Conservation (phyloP, 2,113 vertebrate genomes). For the Amazona guildingii region DNA sequence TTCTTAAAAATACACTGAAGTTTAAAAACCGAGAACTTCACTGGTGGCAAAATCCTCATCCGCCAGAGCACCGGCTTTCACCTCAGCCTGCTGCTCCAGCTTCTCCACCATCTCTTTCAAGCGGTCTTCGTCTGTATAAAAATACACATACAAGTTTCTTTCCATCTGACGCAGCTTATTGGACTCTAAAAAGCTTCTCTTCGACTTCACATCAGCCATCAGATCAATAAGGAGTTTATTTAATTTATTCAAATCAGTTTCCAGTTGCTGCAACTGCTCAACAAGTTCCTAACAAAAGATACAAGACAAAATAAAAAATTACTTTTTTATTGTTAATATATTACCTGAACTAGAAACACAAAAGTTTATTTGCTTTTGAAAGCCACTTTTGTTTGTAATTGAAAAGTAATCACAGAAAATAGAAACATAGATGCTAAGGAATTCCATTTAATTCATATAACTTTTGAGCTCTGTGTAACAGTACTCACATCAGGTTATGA, state of each 20-base stretch:
- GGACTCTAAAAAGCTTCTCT: conserved; percentile 81
- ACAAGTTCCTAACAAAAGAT: conserved; percentile 79
- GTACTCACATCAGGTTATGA: background rate
- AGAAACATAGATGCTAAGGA: background rate
- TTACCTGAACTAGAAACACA: background rate
- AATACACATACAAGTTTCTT: conserved; percentile 88
- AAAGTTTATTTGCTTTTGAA: background rate
- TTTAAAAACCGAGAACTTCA: background rate
- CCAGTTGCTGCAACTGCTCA: conserved; percentile 75
- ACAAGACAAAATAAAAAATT: background rate
- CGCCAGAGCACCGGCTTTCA: conserved; percentile 47
- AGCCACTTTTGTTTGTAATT: background rate
- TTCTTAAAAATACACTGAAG: background rate
- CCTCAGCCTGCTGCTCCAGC: conserved; percentile 75
- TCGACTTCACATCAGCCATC: conserved; percentile 81
- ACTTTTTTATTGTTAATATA: background rate
- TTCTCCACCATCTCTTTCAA: conserved; percentile 83
- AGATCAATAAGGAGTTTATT: conserved; percentile 80
- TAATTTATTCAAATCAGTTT: conserved; percentile 78
- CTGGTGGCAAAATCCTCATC: background rate
- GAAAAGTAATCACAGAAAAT: background rate
- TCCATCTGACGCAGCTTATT: conserved; percentile 78
- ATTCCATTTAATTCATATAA: background rate
- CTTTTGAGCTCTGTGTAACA: background rate
- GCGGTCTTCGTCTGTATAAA: conserved; percentile 80